Base-by-base conservation (phyloP, 2,113 vertebrate genomes). In the Rhinolophus sinicus region DNA sequence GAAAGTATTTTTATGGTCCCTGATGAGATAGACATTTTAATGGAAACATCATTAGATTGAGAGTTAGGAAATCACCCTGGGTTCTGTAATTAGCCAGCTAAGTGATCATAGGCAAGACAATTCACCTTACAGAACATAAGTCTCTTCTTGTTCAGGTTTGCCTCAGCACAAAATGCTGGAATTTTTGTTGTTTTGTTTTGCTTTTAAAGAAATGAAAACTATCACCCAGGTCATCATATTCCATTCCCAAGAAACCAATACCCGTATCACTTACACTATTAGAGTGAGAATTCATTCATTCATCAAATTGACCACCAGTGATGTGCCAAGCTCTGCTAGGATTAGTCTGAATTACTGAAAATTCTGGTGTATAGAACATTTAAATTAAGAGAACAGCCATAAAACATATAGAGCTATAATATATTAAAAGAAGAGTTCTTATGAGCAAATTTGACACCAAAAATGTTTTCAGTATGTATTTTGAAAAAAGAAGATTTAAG, bases 121-220 rank as follows among this genome's bases (percentile, higher is more conserved):
- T 64, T 82, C 13, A 81, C 38, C n/a, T 60, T 15, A 84, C 5
- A 91, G 44, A 95, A 80, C 19, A 33, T 54, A 70, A 52, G n/a
- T 72, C n/a, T 28, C 44, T 78, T 86, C 14, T 72, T 91, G 11
- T 62, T 26, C 67, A 86, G 28, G 28, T 9, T 5, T 65, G 33
- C 35, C 44, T 91, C n/a, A 40, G 28, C 40, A 77, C 26, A 85
- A 85, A 72, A 69, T 78, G 70, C 40, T 72, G 64, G n/a, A 67
- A 8, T 58, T 83, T 58, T 58, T 58, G 24, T 22, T 81, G 28
- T 54, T 50, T 73, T 65, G 33, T 70, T 78, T 88, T 88, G 26
- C 26, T 80, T 92, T 87, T 90, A 38, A 81, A 54, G 13, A 81
- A 65, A 92, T 64, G n/a, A 86, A 70, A 86, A 91, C 35, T 72